A percentile compares a stretch with the other conserved stretches of the same genome.
These are phyloP conservation scores for Mormyrus lacerda DNA, from an alignment of 2,113 vertebrate species.

Conservation along the genomic window DNA sequence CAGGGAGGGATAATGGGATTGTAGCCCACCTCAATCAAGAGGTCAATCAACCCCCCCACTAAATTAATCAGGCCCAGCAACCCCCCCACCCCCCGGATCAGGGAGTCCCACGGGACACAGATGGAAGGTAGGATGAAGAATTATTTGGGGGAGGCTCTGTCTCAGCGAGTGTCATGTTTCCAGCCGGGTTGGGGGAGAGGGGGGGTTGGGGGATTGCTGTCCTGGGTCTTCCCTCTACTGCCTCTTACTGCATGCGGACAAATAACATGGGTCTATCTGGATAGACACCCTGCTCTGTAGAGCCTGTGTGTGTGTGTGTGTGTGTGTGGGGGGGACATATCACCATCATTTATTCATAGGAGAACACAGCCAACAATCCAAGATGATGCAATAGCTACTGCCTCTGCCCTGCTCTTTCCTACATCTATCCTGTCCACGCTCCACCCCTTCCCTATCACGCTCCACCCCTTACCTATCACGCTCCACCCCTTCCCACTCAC, in stretches of 20 bases:
- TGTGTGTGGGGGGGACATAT: not conserved
- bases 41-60: not conserved
- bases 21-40: not conserved
- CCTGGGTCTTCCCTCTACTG: not conserved
- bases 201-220: not conserved
- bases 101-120: not conserved
- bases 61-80: not conserved
- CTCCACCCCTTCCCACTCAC: not conserved
- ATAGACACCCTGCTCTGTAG: not conserved
- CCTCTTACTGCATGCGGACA: not conserved
- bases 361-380: not conserved
- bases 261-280: not conserved
- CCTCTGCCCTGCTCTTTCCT: not conserved
- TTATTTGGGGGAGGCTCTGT: not conserved
- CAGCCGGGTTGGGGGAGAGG: not conserved
- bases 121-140: not conserved
- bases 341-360: not conserved
- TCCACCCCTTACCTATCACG: not conserved
- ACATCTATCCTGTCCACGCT: not conserved
- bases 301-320: not conserved
- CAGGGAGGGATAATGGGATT: not conserved
- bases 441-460: not conserved
- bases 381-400: not conserved
- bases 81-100: not conserved
- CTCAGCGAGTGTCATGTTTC: not conserved